phyloP scores from a whole-genome alignment of 2,888 invertebrate species.

The Polymixis lichenea region DNA sequence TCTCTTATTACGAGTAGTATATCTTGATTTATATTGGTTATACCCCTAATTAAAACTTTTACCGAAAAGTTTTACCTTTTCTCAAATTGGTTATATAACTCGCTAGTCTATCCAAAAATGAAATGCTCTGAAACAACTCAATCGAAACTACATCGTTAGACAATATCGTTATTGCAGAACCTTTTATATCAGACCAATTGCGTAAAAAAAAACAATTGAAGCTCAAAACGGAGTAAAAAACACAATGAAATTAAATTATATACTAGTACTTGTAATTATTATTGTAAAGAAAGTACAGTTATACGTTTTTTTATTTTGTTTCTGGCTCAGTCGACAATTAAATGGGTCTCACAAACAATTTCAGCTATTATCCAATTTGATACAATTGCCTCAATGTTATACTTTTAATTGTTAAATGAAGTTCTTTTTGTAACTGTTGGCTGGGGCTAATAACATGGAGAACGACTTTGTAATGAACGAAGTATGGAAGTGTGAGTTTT shows the following conservation, averaged over 20 bases:
- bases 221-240: not conserved
- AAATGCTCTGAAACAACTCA: not conserved
- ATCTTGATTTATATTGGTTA: not conserved
- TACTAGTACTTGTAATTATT: not conserved
- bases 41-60: constrained; percentile 5
- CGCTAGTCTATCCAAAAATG: not conserved
- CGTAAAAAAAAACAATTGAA: constrained; percentile 12
- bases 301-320: not conserved
- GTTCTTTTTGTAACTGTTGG: constrained; percentile 21
- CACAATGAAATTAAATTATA: constrained; percentile 2
- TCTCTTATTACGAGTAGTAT: not conserved
- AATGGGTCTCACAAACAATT: constrained; percentile 48
- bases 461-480: constrained; percentile 31
- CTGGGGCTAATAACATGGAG: constrained; percentile 26
- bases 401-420: constrained; percentile 54
- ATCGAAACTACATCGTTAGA: constrained; percentile 1
- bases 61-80: not conserved
- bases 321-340: constrained; percentile 38
- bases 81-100: not conserved
- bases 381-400: constrained; percentile 42
- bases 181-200: not conserved
- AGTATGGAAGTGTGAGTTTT: constrained; percentile 28
- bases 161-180: not conserved
- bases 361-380: constrained; percentile 62
- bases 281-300: constrained; percentile 5